A percentile compares a stretch with the other conserved stretches of the same genome.
Conservation (phyloP, 2,113 vertebrate species). For the Toxotes jaculatrix region DNA sequence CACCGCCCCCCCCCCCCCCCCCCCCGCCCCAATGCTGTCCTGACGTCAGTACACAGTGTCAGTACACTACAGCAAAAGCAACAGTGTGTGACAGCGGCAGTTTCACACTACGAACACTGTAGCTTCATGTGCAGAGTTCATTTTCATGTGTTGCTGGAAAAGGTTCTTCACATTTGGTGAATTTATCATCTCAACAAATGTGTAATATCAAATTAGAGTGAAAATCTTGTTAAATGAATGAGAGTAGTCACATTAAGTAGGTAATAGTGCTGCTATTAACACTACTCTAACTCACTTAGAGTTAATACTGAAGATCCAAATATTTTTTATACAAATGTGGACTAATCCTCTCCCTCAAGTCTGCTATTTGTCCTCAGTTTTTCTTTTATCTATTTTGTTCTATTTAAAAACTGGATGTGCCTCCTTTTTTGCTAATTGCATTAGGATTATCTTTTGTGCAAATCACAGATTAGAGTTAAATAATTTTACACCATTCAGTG, state of each 20-base stretch:
- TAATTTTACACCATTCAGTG: slow-evolving; percentile 16
- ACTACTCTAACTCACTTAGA: neutral
- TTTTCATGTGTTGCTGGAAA: neutral
- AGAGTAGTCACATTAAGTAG: neutral
- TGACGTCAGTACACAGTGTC: slow-evolving; percentile 44
- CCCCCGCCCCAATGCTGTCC: neutral
- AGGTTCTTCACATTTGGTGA: neutral
- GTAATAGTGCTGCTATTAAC: neutral
- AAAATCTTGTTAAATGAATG: neutral
- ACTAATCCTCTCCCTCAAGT: neutral
- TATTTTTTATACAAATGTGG: neutral
- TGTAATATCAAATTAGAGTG: neutral
- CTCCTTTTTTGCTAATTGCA: neutral
- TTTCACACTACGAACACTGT: slow-evolving; percentile 11
- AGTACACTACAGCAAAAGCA: slow-evolving; percentile 28
- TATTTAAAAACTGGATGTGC: slow-evolving; percentile 19
- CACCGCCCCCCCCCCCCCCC: slow-evolving; percentile 2
- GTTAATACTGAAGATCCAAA: neutral
- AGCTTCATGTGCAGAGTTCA: slow-evolving; percentile 1
- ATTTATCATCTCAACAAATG: neutral
- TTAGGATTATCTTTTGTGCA: slow-evolving; percentile 26
- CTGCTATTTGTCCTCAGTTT: neutral
- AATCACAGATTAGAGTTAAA: slow-evolving; percentile 32
- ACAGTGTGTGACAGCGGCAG: slow-evolving; percentile 39
- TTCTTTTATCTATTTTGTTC: neutral